Conservation (phyloP, 1,140 invertebrate genomes). For the Pseudomyrmex pallidus region DNA sequence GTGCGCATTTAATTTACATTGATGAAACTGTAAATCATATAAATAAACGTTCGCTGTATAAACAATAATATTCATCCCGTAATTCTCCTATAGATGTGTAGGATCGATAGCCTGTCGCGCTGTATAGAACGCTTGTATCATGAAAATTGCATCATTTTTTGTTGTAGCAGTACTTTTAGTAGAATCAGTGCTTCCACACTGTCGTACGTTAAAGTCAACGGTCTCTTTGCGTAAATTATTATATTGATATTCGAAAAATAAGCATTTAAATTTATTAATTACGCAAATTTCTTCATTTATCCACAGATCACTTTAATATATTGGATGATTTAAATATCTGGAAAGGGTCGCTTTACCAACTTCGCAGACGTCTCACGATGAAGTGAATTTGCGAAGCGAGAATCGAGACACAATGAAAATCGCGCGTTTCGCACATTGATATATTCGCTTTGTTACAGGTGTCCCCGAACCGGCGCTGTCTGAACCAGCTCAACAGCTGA, state of each 20-base stretch:
- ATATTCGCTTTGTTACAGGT: slow-evolving; percentile 75
- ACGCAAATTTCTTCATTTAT: no score
- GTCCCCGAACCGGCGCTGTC: slow-evolving; percentile 85
- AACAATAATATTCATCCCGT: slow-evolving; percentile 13
- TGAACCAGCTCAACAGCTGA: slow-evolving; percentile 86
- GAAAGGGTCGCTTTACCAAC: no score
- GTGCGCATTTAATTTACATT: not conserved
- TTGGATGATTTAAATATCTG: no score
- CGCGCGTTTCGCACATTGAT: not conserved
- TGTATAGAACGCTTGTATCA: not conserved
- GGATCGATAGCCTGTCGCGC: slow-evolving; percentile 28
- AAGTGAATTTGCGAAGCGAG: not conserved
- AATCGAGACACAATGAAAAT: slow-evolving; percentile 39
- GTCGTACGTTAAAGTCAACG: not conserved
- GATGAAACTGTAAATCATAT: no score
- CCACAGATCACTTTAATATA: no score
- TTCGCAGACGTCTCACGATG: no score
- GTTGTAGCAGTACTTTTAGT: not conserved
- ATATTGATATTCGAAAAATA: no score
- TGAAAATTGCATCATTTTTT: slow-evolving; percentile 27
- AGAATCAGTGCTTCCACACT: not conserved
- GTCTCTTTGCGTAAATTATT: no score
- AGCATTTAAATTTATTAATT: no score
- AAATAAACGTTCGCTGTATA: no score
- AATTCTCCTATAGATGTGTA: not conserved